Evolutionary conservation across 2,888 invertebrate species (phyloP).

Genomic region (Achlya flavicornis): DNA sequence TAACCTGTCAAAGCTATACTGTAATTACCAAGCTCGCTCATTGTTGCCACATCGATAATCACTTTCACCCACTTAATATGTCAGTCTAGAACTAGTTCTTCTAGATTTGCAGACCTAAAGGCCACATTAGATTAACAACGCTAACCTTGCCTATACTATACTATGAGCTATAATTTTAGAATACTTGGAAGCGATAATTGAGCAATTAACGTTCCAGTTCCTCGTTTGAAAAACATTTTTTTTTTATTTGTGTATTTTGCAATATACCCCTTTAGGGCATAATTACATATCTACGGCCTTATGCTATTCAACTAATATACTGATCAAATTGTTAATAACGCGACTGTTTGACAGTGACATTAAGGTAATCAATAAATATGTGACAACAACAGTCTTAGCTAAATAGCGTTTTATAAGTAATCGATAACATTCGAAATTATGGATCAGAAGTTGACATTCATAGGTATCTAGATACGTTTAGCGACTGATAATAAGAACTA

Average conservation of each 20-base stretch:
- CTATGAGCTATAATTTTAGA: background rate
- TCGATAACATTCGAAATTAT: too few relatives aligned
- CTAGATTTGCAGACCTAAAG: conserved; percentile 11
- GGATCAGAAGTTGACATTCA: too few relatives aligned
- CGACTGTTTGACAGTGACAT: too few relatives aligned
- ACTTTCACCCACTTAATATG: conserved; percentile 14
- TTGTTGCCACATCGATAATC: background rate
- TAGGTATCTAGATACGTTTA: too few relatives aligned
- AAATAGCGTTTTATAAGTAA: too few relatives aligned
- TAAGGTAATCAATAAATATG: too few relatives aligned
- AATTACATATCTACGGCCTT: background rate
- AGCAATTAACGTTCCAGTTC: background rate
- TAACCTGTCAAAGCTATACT: background rate
- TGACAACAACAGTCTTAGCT: too few relatives aligned
- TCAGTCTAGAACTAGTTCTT: conserved; percentile 12
- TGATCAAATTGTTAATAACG: too few relatives aligned
- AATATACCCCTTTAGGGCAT: background rate
- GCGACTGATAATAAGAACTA: too few relatives aligned
- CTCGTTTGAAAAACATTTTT: background rate
- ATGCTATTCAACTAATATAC: too few relatives aligned
- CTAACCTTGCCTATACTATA: background rate
- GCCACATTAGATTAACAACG: background rate
- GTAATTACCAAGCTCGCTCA: conserved; percentile 7
- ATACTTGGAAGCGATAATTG: conserved; percentile 1
- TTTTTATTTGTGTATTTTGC: background rate